Evolutionary conservation across 2,888 invertebrate genomes (phyloP).

Genomic region (Argyresthia albistria): DNA sequence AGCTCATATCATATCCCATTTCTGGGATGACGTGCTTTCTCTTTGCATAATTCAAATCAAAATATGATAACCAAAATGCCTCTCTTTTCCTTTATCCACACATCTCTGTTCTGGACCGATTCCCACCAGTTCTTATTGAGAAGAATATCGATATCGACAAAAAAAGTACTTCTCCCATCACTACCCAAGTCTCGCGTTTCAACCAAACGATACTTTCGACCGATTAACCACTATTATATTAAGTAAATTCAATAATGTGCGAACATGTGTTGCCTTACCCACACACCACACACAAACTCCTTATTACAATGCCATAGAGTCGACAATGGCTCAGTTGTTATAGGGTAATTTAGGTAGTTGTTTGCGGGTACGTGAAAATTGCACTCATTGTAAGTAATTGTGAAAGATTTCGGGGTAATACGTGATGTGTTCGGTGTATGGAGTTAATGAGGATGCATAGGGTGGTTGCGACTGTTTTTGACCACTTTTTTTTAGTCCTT

Average conservation of each 20-base stretch:
- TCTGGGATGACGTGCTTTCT: too few species aligned
- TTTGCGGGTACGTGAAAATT: constrained; percentile 56
- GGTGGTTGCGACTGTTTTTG: background rate
- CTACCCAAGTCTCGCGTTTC: constrained; percentile 38
- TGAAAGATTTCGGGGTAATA: constrained; percentile 38
- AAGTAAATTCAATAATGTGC: constrained; percentile 69
- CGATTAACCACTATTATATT: constrained; percentile 72
- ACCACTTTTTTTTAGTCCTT: too few species aligned
- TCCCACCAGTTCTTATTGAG: too few species aligned
- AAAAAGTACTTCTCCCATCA: constrained; percentile 17
- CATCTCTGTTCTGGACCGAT: too few species aligned
- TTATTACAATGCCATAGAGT: background rate
- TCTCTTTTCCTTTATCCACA: too few species aligned
- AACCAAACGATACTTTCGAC: constrained; percentile 50
- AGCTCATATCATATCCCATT: too few species aligned
- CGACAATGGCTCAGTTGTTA: background rate
- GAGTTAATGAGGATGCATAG: constrained; percentile 29
- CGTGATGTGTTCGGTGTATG: constrained; percentile 39
- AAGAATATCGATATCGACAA: constrained; percentile 12
- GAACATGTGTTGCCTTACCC: background rate
- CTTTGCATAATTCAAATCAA: too few species aligned
- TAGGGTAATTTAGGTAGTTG: constrained; percentile 42
- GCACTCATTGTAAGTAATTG: constrained; percentile 57
- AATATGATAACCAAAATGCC: too few species aligned
- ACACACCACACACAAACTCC: background rate